Evolutionary conservation across 2,113 vertebrate species (phyloP).

Genomic region (Hippocampus mohnikei): DNA sequence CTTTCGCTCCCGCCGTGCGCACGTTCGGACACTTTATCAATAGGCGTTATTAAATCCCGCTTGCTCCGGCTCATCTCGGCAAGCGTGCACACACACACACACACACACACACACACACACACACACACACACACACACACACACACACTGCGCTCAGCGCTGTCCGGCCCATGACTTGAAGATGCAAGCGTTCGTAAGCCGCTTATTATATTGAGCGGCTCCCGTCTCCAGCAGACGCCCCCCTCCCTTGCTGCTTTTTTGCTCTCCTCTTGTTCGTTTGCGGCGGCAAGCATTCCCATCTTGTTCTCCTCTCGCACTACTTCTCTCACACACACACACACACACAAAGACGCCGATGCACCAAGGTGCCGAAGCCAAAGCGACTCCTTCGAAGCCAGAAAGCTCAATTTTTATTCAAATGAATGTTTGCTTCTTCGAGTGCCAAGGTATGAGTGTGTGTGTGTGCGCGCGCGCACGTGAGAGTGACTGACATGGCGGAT

Average conservation of each 20-base stretch:
- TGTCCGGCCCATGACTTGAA: conserved; percentile 77
- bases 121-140: conserved; percentile 17
- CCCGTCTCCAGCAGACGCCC: conserved; percentile 62
- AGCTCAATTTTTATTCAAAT: conserved; percentile 96
- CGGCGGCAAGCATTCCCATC: background rate
- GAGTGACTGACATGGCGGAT: conserved; percentile 29
- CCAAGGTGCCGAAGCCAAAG: conserved; percentile 71
- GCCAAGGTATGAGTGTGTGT: conserved; percentile 82
- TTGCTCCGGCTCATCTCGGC: conserved; percentile 77
- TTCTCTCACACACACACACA: conserved; percentile 16
- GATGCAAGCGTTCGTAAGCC: conserved; percentile 95
- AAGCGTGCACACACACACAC: conserved; percentile 12
- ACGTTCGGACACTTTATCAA: conserved; percentile 82
- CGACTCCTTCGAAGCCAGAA: conserved; percentile 92
- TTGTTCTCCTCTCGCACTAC: conserved; percentile 11
- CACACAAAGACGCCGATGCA: conserved; percentile 22
- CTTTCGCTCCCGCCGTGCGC: too few species aligned
- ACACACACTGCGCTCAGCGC: conserved; percentile 58
- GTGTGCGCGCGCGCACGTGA: conserved; percentile 40
- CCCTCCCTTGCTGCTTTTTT: conserved; percentile 35
- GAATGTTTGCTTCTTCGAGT: conserved; percentile 97
- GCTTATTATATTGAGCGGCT: conserved; percentile 99
- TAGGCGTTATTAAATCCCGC: conserved; percentile 81
- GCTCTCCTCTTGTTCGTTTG: conserved; percentile 55
- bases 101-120: conserved; percentile 24